Conservation (phyloP, 2,888 invertebrate genomes). For the Lampropteryx suffumata region DNA sequence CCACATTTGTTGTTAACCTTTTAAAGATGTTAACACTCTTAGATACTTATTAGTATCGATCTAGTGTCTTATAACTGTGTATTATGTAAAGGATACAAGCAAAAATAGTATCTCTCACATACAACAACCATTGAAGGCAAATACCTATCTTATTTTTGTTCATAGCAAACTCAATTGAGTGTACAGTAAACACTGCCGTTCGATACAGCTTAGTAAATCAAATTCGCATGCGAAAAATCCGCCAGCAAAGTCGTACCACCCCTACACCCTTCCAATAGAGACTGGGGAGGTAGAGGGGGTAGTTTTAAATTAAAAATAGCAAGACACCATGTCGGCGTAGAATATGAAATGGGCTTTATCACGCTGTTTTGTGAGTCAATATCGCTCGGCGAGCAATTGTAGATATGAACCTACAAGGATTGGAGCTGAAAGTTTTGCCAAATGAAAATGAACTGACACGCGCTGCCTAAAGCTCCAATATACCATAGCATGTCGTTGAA, state of each 20-base stretch:
- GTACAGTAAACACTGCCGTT: not conserved
- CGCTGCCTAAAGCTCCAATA: too few species aligned
- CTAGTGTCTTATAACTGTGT: too few species aligned
- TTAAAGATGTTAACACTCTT: too few species aligned
- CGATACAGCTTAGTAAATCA: constrained; percentile 2
- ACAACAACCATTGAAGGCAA: too few species aligned
- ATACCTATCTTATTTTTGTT: not conserved
- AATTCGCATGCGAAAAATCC: constrained; percentile 2
- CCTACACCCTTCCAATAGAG: not conserved
- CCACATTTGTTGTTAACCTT: too few species aligned
- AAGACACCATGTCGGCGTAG: not conserved
- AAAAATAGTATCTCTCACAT: too few species aligned
- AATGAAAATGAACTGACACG: too few species aligned
- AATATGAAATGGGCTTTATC: not conserved
- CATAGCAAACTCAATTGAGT: not conserved
- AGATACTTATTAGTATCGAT: too few species aligned
- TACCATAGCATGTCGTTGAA: too few species aligned
- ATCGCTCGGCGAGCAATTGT: not conserved
- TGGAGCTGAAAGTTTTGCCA: too few species aligned
- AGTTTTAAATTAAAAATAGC: constrained; percentile 11
- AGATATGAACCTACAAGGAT: not conserved
- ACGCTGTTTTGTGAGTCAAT: not conserved
- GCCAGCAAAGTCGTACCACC: not conserved
- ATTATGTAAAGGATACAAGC: too few species aligned
- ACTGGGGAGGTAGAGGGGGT: not conserved